Evolutionary conservation across 1,140 invertebrate genomes (phyloP).

Genomic region (Danaus melanippus): DNA sequence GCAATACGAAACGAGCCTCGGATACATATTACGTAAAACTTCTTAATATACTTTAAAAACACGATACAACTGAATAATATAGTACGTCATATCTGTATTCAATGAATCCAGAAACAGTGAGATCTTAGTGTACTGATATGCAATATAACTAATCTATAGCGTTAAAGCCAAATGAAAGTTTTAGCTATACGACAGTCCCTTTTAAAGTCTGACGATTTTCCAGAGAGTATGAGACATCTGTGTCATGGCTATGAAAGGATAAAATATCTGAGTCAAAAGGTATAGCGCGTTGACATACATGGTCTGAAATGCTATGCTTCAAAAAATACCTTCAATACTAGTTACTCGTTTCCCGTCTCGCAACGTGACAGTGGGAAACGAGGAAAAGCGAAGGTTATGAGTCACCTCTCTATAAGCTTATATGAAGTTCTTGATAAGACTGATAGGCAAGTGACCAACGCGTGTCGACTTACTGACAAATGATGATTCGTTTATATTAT

Average conservation of each 20-base stretch:
- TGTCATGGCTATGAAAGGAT: slow-evolving; percentile 11
- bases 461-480: too few relatives aligned
- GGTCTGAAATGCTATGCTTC: slow-evolving; percentile 4
- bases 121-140: too few relatives aligned
- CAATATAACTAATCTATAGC: too few relatives aligned
- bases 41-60: not conserved
- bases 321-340: not conserved
- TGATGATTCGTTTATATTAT: too few relatives aligned
- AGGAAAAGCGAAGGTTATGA: slow-evolving; percentile 10
- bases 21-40: not conserved
- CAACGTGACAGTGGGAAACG: slow-evolving; percentile 5
- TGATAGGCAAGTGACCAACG: too few relatives aligned
- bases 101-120: too few relatives aligned
- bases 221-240: slow-evolving; percentile 20
- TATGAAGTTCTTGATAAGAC: too few relatives aligned
- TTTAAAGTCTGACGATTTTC: slow-evolving; percentile 12
- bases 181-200: not conserved
- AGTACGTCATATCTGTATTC: not conserved
- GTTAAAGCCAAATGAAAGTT: too few relatives aligned
- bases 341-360: not conserved
- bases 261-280: not conserved
- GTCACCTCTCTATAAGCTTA: not conserved
- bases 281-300: too few relatives aligned
- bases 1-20: too few relatives aligned
- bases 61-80: slow-evolving; percentile 1